Base-by-base conservation (phyloP, 1,140 invertebrate genomes). In the Phenacoccus solenopsis region DNA sequence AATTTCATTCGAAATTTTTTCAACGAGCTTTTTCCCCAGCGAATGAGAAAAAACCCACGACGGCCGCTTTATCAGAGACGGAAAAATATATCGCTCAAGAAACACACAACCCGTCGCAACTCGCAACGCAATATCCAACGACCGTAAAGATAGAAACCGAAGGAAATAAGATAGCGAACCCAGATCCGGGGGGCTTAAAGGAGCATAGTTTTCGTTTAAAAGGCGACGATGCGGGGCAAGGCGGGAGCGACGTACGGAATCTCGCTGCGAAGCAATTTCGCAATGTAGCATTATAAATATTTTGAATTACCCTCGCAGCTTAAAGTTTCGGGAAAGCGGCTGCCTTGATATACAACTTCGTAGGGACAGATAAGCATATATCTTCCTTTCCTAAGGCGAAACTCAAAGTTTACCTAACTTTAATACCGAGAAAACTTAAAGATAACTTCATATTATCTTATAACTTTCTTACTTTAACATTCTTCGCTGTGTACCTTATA, bases 251-350 rank as follows among this genome's bases (percentile, higher is more conserved):
- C 4, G 56, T 5, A 20, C 16, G 59, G 59, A 64, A 64, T 64
- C 25, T 64, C 59, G 59, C 59, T 64, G 25, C 20, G 25, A 64
- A 64, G 59, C 59, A 64, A 64, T 64, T 64, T 64, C 25, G 59
- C 59, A 64, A 64, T 64, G 59, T 64, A 64, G 59, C 59, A 64
- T 64, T 64, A 64, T 64, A 64, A 64, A 64, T 64, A 64, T 64
- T 64, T 64, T 64, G 59, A 64, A 64, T 64, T 64, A 64, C 59
- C 59, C 59, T 64, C 10, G 59, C 12, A 64, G 59, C 59, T 25
- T 25, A 27, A 64, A 64, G 25, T 27, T 64, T 64, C 32, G 32
- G 25, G 25, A 64, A 64, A 64, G 21, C 59, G 59, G 59, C 25
- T 64, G 22, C 22, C 25, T 64, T 64, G 59, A 64, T 64, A 64